phyloP scores from a whole-genome alignment of 1,140 invertebrate species.

The Marisa cornuarietis region DNA sequence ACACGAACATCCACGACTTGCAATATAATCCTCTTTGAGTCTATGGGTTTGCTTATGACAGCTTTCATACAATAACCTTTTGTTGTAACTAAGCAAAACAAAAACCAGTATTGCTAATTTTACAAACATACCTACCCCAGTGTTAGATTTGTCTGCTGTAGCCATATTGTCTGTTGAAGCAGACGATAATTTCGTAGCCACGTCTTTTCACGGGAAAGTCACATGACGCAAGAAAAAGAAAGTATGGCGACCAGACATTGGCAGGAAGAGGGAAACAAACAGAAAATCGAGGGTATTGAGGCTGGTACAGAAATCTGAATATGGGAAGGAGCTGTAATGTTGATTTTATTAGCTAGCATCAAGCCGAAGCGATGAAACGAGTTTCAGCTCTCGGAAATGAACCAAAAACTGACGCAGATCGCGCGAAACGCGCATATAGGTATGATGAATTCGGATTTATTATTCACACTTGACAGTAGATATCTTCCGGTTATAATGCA shows the following conservation, averaged over 20 bases:
- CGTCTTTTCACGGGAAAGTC: constrained; percentile 14
- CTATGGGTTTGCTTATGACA: no score
- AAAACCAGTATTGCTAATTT: no score
- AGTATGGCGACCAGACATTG: constrained; percentile 17
- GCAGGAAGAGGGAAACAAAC: constrained; percentile 23
- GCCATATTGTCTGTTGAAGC: not conserved
- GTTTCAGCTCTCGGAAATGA: constrained; percentile 31
- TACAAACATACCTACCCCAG: no score
- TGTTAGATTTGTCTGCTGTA: no score
- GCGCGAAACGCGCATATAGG: constrained; percentile 35
- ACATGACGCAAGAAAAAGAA: constrained; percentile 10
- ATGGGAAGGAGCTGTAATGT: constrained; percentile 13
- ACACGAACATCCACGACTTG: no score
- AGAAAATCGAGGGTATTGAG: constrained; percentile 17
- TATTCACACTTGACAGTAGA: no score
- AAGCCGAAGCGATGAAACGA: constrained; percentile 34
- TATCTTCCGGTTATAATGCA: no score
- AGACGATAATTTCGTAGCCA: constrained; percentile 2
- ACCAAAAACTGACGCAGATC: constrained; percentile 33
- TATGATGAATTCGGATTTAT: not conserved
- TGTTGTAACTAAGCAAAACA: no score
- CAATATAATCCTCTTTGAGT: no score
- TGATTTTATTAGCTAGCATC: constrained; percentile 22
- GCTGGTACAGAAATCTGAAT: not conserved
- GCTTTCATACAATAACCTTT: no score